phyloP scores from a whole-genome alignment of 1,140 invertebrate species.

The Apis cerana region DNA sequence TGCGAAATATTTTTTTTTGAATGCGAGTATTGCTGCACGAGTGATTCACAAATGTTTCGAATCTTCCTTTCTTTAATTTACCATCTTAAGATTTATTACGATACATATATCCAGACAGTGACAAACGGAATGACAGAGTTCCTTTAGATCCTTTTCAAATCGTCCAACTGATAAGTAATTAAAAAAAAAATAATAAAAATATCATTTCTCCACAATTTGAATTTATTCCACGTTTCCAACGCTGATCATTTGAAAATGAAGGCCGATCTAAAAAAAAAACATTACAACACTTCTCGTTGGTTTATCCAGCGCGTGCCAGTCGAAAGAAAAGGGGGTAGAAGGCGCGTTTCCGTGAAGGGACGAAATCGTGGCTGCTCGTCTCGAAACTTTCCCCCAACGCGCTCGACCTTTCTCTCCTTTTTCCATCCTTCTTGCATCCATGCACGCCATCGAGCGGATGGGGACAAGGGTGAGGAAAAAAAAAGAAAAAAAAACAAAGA shows the following conservation, averaged over 20 bases:
- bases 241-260: not conserved
- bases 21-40: too few species aligned
- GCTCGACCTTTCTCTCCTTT: not conserved
- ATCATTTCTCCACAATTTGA: too few species aligned
- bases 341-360: not conserved
- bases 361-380: conserved; percentile 2
- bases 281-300: not conserved
- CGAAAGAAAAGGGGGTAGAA: not conserved
- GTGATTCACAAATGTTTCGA: too few species aligned
- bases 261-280: not conserved
- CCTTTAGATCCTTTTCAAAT: too few species aligned
- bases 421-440: not conserved
- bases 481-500: not conserved
- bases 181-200: too few species aligned
- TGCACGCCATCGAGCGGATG: not conserved
- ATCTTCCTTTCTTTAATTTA: too few species aligned
- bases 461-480: too few species aligned
- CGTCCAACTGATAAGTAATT: too few species aligned
- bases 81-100: too few species aligned
- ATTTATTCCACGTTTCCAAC: not conserved
- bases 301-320: not conserved
- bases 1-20: too few species aligned
- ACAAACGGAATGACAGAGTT: too few species aligned
- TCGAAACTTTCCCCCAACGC: not conserved
- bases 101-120: too few species aligned